Evolutionary conservation across 2,888 invertebrate genomes (phyloP).

Genomic region (Troglohyphantes excavatus): DNA sequence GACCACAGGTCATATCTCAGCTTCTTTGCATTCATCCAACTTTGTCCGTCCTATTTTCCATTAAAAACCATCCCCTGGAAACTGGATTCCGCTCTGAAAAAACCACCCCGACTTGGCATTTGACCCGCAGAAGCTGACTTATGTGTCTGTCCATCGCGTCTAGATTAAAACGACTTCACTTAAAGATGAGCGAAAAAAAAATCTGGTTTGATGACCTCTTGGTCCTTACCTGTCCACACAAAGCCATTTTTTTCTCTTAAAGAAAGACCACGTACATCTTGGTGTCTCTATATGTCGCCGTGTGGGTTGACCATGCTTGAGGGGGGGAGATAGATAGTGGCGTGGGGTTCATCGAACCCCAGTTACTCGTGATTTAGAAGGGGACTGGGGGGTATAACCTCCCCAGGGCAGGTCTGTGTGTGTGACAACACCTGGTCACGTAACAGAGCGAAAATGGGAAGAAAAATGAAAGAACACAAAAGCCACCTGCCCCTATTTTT

Average conservation of each 20-base stretch:
- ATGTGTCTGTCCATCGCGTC: constrained; percentile 60
- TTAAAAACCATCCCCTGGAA: not conserved
- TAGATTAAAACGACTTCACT: constrained; percentile 4
- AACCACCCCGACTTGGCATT: constrained; percentile 23
- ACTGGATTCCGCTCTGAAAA: not conserved
- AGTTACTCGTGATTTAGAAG: constrained; percentile 23
- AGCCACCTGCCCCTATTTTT: constrained; percentile 60
- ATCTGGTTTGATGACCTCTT: constrained; percentile 71
- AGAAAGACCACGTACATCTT: not conserved
- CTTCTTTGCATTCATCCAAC: constrained; percentile 29
- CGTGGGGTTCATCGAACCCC: constrained; percentile 60
- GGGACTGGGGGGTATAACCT: constrained; percentile 19
- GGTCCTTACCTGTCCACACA: constrained; percentile 45
- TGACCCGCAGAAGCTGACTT: constrained; percentile 65
- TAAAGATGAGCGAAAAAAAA: constrained; percentile 20
- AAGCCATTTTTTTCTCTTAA: not conserved
- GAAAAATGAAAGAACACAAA: constrained; percentile 36
- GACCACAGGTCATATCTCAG: not conserved
- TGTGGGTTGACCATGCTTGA: constrained; percentile 49
- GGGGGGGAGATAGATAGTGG: constrained; percentile 21
- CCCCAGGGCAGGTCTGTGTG: constrained; percentile 65
- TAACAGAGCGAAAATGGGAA: constrained; percentile 36
- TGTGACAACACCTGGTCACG: constrained; percentile 69
- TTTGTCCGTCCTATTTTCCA: not conserved
- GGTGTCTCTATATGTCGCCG: constrained; percentile 9